Evolutionary conservation across 1,140 invertebrate species (phyloP).

Genomic region (Brachystomella parvula): DNA sequence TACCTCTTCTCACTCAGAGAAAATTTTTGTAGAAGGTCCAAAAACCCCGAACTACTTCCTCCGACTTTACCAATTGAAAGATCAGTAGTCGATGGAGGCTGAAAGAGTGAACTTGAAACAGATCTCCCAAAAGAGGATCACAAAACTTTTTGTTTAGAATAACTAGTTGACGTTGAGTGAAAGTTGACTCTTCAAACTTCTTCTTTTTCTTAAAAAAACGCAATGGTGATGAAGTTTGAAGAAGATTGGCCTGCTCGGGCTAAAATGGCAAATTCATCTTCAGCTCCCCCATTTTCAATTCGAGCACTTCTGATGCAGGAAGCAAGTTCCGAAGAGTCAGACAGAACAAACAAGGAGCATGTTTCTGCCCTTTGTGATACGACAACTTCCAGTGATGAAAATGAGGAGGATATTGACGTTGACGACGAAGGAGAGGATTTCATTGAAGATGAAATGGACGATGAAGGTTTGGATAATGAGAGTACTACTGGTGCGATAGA

Average conservation of each 20-base stretch:
- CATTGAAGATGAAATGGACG: constrained; percentile 21
- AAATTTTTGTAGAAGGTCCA: constrained; percentile 11
- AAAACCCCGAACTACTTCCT: constrained; percentile 3
- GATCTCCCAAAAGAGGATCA: background rate
- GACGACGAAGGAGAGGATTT: constrained; percentile 29
- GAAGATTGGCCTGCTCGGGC: constrained; percentile 38
- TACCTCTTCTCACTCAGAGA: constrained; percentile 9
- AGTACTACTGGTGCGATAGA: background rate
- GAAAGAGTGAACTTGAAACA: background rate
- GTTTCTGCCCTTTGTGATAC: constrained; percentile 39
- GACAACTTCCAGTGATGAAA: constrained; percentile 37
- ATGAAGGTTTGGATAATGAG: constrained; percentile 33
- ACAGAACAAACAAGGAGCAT: constrained; percentile 8
- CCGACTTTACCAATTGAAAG: background rate
- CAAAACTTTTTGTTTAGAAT: background rate
- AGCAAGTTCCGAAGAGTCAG: constrained; percentile 2
- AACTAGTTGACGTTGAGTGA: background rate
- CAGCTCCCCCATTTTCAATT: constrained; percentile 36
- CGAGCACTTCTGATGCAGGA: constrained; percentile 37
- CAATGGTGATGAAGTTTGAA: constrained; percentile 39
- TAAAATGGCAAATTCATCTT: constrained; percentile 35
- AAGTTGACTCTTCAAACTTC: background rate
- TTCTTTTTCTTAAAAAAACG: constrained; percentile 7
- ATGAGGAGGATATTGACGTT: constrained; percentile 35
- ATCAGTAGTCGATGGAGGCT: background rate